These are phyloP conservation scores for Piprites chloris DNA, from an alignment of 2,113 vertebrate genomes.

Conservation along the genomic window DNA sequence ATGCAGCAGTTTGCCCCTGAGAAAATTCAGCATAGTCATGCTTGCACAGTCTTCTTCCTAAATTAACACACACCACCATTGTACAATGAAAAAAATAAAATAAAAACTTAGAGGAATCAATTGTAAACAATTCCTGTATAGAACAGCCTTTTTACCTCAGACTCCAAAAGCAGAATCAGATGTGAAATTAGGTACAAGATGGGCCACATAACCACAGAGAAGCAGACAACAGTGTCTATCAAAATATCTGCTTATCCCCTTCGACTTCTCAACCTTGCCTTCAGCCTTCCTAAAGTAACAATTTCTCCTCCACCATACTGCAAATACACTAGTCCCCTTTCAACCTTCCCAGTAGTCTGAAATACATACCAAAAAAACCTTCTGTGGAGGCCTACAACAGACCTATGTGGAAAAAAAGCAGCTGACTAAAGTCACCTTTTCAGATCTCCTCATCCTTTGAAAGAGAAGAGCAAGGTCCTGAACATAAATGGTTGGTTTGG, in stretches of 20 bases:
- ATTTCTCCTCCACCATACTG: background rate
- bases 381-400: background rate
- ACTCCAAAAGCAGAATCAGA: background rate
- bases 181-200: background rate
- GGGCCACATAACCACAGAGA: background rate
- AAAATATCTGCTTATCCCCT: background rate
- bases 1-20: background rate
- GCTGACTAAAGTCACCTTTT: background rate
- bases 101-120: background rate
- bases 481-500: background rate
- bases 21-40: conserved; percentile 21
- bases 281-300: background rate
- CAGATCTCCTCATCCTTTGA: background rate
- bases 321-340: background rate
- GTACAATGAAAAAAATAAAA: background rate
- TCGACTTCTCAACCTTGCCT: background rate
- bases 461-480: background rate
- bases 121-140: background rate
- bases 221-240: background rate
- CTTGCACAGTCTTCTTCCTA: background rate
- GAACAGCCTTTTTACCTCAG: background rate
- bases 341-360: background rate
- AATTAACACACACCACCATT: background rate
- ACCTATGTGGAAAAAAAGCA: background rate
- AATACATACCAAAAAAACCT: background rate